Conservation (phyloP, 2,888 invertebrate species). For the Steinernema carpocapsae region DNA sequence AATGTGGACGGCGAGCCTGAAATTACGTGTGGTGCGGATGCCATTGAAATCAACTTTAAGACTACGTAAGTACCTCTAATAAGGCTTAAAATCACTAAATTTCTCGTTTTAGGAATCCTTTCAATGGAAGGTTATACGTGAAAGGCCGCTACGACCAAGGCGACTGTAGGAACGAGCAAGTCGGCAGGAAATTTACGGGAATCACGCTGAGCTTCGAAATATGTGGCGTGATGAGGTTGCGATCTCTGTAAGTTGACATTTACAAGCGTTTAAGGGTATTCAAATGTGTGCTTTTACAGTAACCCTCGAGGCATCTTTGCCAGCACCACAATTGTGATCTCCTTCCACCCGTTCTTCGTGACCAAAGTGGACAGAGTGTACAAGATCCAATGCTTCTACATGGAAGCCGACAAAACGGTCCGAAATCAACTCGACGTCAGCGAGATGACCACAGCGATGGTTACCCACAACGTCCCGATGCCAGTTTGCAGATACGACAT, state of each 20-base stretch:
- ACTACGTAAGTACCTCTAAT: constrained; percentile 39
- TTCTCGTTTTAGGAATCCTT: constrained; percentile 42
- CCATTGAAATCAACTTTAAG: constrained; percentile 45
- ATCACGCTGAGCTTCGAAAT: constrained; percentile 45
- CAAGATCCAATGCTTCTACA: constrained; percentile 67
- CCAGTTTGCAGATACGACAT: constrained; percentile 66
- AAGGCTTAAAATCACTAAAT: constrained; percentile 1
- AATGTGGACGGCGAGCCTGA: constrained; percentile 63
- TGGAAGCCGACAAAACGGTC: constrained; percentile 67
- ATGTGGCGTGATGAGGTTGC: constrained; percentile 44
- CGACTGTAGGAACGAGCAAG: constrained; percentile 47
- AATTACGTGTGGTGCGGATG: constrained; percentile 45
- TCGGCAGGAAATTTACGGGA: constrained; percentile 46
- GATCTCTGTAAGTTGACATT: constrained; percentile 43
- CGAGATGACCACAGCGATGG: constrained; percentile 64
- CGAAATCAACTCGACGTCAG: constrained; percentile 61
- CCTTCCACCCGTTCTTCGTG: constrained; percentile 46
- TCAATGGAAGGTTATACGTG: constrained; percentile 46
- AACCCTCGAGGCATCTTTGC: constrained; percentile 48
- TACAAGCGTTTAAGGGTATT: not conserved
- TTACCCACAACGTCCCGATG: constrained; percentile 65
- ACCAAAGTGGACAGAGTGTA: constrained; percentile 59
- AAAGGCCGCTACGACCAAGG: constrained; percentile 59
- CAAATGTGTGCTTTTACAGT: constrained; percentile 36
- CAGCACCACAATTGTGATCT: constrained; percentile 46